Conservation (phyloP, 2,888 invertebrate species). For the Agonopterix arenella region DNA sequence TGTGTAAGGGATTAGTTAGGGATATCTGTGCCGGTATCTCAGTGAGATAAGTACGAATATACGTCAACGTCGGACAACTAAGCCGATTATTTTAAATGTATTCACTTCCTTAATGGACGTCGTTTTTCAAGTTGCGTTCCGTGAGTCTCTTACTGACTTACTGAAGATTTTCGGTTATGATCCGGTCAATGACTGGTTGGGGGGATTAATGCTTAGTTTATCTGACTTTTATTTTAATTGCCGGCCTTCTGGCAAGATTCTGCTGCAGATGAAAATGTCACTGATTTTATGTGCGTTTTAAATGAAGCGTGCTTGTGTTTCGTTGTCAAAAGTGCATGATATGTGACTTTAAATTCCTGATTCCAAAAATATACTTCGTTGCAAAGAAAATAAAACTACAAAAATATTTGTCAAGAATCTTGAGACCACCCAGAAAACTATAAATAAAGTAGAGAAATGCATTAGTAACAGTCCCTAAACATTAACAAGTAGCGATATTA, state of each 20-base stretch:
- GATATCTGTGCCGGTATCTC: slow-evolving; percentile 74
- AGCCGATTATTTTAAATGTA: slow-evolving; percentile 78
- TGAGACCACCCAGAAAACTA: slow-evolving; percentile 29
- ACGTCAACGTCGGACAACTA: slow-evolving; percentile 76
- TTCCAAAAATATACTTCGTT: neutral
- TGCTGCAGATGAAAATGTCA: neutral
- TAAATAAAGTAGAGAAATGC: slow-evolving; percentile 4
- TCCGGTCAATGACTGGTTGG: slow-evolving; percentile 68
- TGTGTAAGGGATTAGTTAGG: slow-evolving; percentile 72
- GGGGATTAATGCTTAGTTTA: slow-evolving; percentile 54
- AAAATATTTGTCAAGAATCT: too few species aligned
- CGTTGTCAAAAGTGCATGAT: too few species aligned
- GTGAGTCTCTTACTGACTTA: slow-evolving; percentile 55
- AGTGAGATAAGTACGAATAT: slow-evolving; percentile 76
- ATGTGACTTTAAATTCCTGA: neutral
- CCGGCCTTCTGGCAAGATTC: neutral
- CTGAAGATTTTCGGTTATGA: slow-evolving; percentile 73
- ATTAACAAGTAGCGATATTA: slow-evolving; percentile 32
- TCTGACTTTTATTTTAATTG: slow-evolving; percentile 35
- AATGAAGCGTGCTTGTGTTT: too few species aligned
- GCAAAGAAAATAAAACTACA: neutral
- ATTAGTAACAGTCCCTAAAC: slow-evolving; percentile 5
- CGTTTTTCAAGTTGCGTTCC: slow-evolving; percentile 68
- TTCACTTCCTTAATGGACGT: slow-evolving; percentile 77
- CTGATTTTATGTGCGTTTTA: slow-evolving; percentile 19